Evolutionary conservation across 2,113 vertebrate species (phyloP), one percentile per base, ranked within the genome.

Genomic region (Conger conger): DNA sequence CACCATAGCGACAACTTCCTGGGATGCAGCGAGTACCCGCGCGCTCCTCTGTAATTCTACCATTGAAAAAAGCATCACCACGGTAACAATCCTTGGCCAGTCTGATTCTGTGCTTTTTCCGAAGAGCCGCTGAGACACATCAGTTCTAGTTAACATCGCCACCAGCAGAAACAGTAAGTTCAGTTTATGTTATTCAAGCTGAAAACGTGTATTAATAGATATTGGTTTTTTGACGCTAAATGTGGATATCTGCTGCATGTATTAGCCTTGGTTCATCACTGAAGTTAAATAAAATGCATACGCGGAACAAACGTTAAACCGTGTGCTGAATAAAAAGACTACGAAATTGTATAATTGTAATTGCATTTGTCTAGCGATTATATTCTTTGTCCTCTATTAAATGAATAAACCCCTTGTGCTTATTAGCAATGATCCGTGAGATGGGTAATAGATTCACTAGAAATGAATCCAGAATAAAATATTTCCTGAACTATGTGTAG

Each of bases 41-140:
- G 86, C 76, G 88, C 91, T 63, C 27, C 57, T 92, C 91, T 93
- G 93, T 92, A 92, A 91, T 91, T 81, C 89, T 88, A 89, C 86
- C 80, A 73, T 87, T 84, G 90, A 88, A 89, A 84, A 91, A 86
- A 87, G 54, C 91, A 88, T 94, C 93, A 90, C 93, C 94, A 94
- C 87, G 93, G 92, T 89, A 94, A 94, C 93, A 90, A 88, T 89
- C 87, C 87, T 81, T 85, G 89, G 87, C 81, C 84, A 85, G 83
- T 85, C 90, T 63, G 42, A 79, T 42, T 84, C 76, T 45, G 73
- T 88, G 83, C 80, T 87, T 68, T 87, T 87, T 81, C 87, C 85
- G 82, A 88, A 89, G 92, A 89, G 92, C 92, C 90, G 89, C 91
- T 82, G 76, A 33, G 86, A 84, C 76, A 83, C 84, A 89, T 85